phyloP scores from a whole-genome alignment of 2,113 vertebrate genomes.

The Cyprinodon brontotheroides region DNA sequence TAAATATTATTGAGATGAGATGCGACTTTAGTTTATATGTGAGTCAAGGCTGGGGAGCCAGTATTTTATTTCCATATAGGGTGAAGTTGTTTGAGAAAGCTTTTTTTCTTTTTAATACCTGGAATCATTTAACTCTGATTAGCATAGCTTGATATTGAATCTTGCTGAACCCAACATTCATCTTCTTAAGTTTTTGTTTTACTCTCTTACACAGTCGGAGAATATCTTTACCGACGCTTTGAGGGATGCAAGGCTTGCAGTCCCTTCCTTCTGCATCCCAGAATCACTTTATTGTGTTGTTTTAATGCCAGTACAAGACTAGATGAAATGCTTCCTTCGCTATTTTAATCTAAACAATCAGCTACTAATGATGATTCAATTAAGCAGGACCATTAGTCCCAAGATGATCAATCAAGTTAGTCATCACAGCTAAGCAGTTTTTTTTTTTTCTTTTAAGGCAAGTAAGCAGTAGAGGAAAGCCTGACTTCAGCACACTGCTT shows the following conservation, averaged over 20 bases:
- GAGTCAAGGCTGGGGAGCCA: too few species aligned
- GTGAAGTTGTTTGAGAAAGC: too few species aligned
- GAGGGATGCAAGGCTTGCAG: not conserved
- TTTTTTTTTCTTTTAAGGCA: slow-evolving; percentile 25
- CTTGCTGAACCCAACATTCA: not conserved
- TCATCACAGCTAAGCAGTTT: slow-evolving; percentile 74
- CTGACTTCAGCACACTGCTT: slow-evolving; percentile 67
- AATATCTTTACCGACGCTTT: not conserved
- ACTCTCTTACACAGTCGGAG: not conserved
- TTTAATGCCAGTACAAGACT: slow-evolving; percentile 22
- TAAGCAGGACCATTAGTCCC: slow-evolving; percentile 52
- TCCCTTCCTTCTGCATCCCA: not conserved
- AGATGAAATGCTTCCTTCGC: slow-evolving; percentile 42
- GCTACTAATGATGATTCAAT: slow-evolving; percentile 61
- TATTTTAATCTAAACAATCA: slow-evolving; percentile 51
- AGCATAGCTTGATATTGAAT: not conserved
- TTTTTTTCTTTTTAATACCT: too few species aligned
- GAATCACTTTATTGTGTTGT: slow-evolving; percentile 13
- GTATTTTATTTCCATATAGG: too few species aligned
- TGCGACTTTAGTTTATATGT: too few species aligned
- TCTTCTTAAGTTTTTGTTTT: not conserved
- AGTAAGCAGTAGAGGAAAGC: slow-evolving; percentile 46
- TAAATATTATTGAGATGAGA: too few species aligned
- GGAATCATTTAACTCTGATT: too few species aligned
- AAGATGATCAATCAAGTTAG: slow-evolving; percentile 50